Evolutionary conservation across 2,797 vertebrate genomes (phyloP).

Genomic region (Muscicapa comitata): DNA sequence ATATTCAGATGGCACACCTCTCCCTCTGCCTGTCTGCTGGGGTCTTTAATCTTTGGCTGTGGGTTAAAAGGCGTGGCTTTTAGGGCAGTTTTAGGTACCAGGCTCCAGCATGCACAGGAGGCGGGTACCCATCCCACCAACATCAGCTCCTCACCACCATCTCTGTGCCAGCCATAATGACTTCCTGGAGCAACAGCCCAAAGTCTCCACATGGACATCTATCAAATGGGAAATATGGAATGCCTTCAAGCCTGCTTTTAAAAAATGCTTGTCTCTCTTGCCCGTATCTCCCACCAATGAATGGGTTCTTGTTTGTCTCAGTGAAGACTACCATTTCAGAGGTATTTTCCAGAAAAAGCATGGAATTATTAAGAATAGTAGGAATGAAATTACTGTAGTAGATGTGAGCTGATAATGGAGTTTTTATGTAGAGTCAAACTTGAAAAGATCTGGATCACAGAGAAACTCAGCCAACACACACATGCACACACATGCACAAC

Average conservation of each 20-base stretch:
- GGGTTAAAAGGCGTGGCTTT: neutral
- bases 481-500: accelerated
- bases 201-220: neutral
- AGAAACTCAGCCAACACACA: neutral
- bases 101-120: neutral
- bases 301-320: neutral
- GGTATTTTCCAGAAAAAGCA: neutral
- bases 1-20: neutral
- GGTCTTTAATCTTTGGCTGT: neutral
- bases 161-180: neutral
- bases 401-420: neutral
- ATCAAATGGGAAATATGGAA: neutral
- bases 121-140: neutral
- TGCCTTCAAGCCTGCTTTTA: neutral
- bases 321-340: neutral
- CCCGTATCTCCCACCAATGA: accelerated
- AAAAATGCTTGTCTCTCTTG: neutral
- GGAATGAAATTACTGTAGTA: neutral
- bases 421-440: neutral
- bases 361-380: neutral
- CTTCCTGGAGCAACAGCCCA: neutral
- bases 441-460: neutral
- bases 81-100: neutral
- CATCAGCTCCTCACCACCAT: neutral
- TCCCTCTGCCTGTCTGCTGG: neutral